Conservation (phyloP, 2,797 vertebrate genomes). For the Nannoperca obscura region DNA sequence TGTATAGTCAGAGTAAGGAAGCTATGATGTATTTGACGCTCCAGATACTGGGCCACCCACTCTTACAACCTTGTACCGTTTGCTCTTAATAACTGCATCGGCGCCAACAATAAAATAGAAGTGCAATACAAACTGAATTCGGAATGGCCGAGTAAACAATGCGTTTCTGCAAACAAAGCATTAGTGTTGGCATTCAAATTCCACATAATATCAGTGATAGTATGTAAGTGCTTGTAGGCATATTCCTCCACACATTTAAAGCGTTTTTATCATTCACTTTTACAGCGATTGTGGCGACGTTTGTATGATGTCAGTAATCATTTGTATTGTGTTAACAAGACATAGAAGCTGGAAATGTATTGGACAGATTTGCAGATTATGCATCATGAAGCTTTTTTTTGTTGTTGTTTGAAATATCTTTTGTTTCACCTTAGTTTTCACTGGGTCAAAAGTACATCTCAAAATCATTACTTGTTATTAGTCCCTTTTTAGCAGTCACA, state of each 20-base stretch:
- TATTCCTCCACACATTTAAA: background rate
- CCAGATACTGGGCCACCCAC: background rate
- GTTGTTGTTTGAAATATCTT: background rate
- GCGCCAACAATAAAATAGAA: background rate
- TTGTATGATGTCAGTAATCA: background rate
- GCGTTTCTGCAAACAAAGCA: background rate
- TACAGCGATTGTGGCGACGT: background rate
- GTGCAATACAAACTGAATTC: background rate
- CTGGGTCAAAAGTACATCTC: background rate
- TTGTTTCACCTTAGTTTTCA: background rate
- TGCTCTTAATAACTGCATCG: conserved; percentile 6
- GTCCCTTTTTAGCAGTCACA: background rate
- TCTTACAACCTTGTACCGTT: conserved; percentile 9
- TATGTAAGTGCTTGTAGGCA: background rate
- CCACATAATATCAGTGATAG: background rate
- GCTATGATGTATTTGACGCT: conserved; percentile 2
- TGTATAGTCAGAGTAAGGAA: background rate
- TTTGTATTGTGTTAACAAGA: background rate
- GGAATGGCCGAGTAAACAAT: background rate
- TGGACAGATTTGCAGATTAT: background rate
- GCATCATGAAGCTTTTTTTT: background rate
- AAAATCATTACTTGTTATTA: background rate
- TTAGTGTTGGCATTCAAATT: background rate
- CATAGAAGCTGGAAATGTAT: too few relatives aligned
- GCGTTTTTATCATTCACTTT: background rate